These are phyloP conservation scores for Drosophila truncata DNA, from an alignment of 1,140 invertebrate species.

Conservation along the genomic window DNA sequence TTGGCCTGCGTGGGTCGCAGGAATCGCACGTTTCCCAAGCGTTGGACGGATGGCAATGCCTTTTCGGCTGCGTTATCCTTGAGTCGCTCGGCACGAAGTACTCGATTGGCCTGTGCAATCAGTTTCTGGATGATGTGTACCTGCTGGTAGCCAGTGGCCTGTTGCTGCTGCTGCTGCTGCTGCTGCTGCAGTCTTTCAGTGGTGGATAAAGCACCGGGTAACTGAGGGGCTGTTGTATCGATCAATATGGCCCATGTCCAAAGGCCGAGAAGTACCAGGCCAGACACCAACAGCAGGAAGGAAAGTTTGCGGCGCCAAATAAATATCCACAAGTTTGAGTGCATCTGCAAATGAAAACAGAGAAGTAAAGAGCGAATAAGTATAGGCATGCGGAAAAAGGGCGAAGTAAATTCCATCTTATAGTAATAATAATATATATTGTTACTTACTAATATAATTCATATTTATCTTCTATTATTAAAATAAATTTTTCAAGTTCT, in stretches of 20 bases:
- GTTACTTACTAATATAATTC: too few species aligned
- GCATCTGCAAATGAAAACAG: constrained; percentile 66
- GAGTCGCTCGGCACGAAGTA: constrained; percentile 68
- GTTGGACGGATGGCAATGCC: constrained; percentile 12
- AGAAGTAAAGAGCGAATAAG: background rate
- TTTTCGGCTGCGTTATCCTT: constrained; percentile 56
- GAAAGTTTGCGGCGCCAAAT: constrained; percentile 84
- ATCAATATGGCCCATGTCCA: constrained; percentile 82
- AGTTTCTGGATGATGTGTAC: constrained; percentile 80
- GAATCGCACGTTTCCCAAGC: constrained; percentile 71
- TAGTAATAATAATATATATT: background rate
- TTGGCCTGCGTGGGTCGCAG: constrained; percentile 75
- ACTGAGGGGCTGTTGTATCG: constrained; percentile 59
- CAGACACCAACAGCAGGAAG: constrained; percentile 67
- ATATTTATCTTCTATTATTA: background rate
- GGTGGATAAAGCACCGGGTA: constrained; percentile 4
- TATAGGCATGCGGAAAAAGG: background rate
- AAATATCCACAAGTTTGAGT: constrained; percentile 79
- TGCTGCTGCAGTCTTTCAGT: constrained; percentile 28
- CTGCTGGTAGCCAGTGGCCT: constrained; percentile 58
- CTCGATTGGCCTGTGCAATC: constrained; percentile 80
- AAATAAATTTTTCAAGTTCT: too few species aligned
- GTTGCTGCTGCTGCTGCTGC: constrained; percentile 31
- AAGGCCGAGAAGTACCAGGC: constrained; percentile 68
- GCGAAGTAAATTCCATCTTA: background rate